phyloP scores from a whole-genome alignment of 2,113 vertebrate species.

The Polypterus senegalus region DNA sequence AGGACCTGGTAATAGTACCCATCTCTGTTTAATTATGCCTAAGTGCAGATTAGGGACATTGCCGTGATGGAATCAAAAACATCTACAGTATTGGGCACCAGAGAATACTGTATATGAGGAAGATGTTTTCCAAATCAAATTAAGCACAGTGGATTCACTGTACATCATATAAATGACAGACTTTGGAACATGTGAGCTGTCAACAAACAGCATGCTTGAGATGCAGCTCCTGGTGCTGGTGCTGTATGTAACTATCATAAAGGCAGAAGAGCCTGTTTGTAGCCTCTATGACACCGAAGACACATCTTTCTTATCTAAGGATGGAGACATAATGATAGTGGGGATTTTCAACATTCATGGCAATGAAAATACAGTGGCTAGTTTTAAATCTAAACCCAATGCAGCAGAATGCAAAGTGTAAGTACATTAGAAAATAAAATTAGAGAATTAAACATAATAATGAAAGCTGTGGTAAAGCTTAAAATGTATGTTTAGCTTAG shows the following conservation, averaged over 20 bases:
- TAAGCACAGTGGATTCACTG: too few relatives aligned
- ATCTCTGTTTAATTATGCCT: too few relatives aligned
- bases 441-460: neutral
- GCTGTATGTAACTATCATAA: neutral
- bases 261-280: conserved; percentile 26
- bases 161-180: too few relatives aligned
- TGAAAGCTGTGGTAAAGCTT: neutral
- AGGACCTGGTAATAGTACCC: too few relatives aligned
- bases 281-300: conserved; percentile 34
- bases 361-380: conserved; percentile 29
- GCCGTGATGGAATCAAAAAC: too few relatives aligned
- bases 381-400: conserved; percentile 35
- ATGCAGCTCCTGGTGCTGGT: conserved; percentile 9
- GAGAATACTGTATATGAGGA: too few relatives aligned
- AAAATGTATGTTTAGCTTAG: too few relatives aligned
- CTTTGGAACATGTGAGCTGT: too few relatives aligned
- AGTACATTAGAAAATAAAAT: conserved; percentile 7
- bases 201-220: too few relatives aligned
- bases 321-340: conserved; percentile 46
- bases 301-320: conserved; percentile 37
- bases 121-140: too few relatives aligned
- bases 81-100: too few relatives aligned
- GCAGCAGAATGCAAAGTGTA: conserved; percentile 42
- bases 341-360: conserved; percentile 50
- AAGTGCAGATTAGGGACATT: too few relatives aligned